Percentiles rank a stretch among this genome's conserved stretches.
Conservation (phyloP, 2,113 vertebrate species). For the human (Homo sapiens) region DNA sequence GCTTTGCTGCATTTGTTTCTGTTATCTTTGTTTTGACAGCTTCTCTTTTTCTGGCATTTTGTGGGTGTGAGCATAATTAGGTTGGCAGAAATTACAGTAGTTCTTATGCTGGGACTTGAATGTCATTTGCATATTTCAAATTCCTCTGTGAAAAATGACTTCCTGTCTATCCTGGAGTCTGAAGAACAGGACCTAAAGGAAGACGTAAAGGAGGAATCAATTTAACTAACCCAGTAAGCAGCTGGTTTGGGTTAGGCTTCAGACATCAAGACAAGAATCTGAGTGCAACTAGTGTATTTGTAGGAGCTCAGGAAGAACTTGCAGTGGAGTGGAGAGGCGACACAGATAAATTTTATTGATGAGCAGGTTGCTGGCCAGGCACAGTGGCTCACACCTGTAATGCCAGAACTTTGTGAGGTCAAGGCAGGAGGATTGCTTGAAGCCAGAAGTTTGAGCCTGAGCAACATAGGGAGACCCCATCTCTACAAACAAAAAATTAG, state of each 20-base stretch:
- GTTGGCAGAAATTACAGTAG: constrained; percentile 1
- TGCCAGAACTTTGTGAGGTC: no score
- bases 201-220: neutral
- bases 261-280: neutral
- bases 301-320: neutral
- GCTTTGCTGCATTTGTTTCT: neutral
- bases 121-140: constrained; percentile 38
- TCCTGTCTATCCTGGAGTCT: neutral
- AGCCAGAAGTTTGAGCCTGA: no score
- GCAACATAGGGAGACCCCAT: no score
- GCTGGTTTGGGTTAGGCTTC: neutral
- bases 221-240: neutral
- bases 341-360: neutral
- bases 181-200: neutral
- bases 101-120: constrained; percentile 29
- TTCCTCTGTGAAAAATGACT: constrained; percentile 28
- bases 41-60: neutral
- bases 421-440: no score
- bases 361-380: neutral
- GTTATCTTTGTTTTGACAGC: constrained; percentile 43
- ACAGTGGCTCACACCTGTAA: no score
- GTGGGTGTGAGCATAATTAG: constrained; percentile 38
- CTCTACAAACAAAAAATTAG: no score
- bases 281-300: neutral
- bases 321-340: neutral